These are phyloP conservation scores for Epinephelus coioides DNA, from an alignment of 2,797 vertebrate genomes.

Conservation along the genomic window DNA sequence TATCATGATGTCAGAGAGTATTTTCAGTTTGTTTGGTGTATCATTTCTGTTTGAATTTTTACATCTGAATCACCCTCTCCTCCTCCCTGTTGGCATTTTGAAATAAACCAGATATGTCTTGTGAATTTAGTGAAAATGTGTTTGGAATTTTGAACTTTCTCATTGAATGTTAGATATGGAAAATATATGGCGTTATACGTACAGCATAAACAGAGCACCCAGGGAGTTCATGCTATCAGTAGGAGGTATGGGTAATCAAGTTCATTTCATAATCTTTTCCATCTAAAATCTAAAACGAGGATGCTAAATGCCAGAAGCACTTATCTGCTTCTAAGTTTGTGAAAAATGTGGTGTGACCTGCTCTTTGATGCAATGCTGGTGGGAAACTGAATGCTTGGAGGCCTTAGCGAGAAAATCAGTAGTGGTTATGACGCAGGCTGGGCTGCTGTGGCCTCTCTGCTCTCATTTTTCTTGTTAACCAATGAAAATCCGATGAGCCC, in stretches of 20 bases:
- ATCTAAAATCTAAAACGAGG: conserved; percentile 19
- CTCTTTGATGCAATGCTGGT: not conserved
- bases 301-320: not conserved
- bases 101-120: no score
- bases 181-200: not conserved
- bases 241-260: not conserved
- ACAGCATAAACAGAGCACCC: not conserved
- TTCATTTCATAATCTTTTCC: conserved; percentile 9
- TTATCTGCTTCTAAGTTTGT: conserved; percentile 12
- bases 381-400: not conserved
- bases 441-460: not conserved
- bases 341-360: conserved; percentile 55
- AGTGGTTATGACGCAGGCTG: not conserved
- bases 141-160: not conserved
- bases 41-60: not conserved
- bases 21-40: not conserved
- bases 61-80: not conserved
- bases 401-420: not conserved
- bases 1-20: conserved; percentile 87
- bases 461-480: no score
- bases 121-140: not conserved
- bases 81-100: not conserved
- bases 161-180: no score
- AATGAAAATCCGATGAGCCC: not conserved
- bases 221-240: not conserved